Evolutionary conservation across 1,140 invertebrate species (phyloP).

Genomic region (Papilio polytes): DNA sequence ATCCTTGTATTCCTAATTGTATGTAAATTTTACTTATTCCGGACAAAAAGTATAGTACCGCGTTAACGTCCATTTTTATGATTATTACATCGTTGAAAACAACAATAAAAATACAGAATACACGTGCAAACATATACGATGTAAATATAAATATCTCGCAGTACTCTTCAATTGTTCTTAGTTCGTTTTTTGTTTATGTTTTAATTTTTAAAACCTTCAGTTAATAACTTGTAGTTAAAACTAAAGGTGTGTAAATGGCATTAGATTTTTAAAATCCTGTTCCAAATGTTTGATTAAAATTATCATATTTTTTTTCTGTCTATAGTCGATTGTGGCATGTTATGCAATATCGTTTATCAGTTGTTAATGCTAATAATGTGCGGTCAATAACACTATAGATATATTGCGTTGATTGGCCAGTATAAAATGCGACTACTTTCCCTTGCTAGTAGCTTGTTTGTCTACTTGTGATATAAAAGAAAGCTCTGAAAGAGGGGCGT

Average conservation of each 20-base stretch:
- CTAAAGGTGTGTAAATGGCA: too few relatives aligned
- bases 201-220: too few relatives aligned
- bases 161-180: not conserved
- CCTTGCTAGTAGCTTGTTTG: conserved; percentile 11
- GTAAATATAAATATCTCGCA: not conserved
- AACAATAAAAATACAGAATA: conserved; percentile 4
- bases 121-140: not conserved
- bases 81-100: not conserved
- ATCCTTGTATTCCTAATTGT: conserved; percentile 1
- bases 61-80: conserved; percentile 16
- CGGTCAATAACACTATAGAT: conserved; percentile 2
- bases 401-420: conserved; percentile 6
- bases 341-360: conserved; percentile 20
- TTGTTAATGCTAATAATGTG: not conserved
- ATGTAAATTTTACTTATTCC: not conserved
- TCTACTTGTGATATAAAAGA: conserved; percentile 31
- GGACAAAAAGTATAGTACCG: not conserved
- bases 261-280: not conserved
- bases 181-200: not conserved
- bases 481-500: conserved; percentile 18
- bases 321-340: not conserved
- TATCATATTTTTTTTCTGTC: not conserved
- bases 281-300: not conserved
- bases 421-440: conserved; percentile 21
- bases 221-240: too few relatives aligned